A percentile compares a stretch with the other conserved stretches of the same genome.
These are phyloP conservation scores for Tapirus terrestris DNA, from an alignment of 2,113 vertebrate species.

Conservation along the genomic window DNA sequence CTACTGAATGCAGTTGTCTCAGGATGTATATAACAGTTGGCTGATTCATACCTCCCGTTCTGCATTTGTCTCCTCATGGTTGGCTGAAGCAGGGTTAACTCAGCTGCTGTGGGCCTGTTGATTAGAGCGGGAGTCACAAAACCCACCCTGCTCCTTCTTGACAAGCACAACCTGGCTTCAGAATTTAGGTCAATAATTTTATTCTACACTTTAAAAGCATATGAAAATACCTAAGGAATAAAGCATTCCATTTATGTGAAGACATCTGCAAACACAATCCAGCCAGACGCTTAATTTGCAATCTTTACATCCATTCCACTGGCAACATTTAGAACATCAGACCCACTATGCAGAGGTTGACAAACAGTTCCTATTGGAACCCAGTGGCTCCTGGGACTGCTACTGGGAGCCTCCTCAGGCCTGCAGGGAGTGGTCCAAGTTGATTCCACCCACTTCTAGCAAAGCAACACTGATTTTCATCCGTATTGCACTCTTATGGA, in stretches of 20 bases:
- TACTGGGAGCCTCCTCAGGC: no score
- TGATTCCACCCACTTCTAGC: no score
- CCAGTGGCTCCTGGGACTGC: neutral
- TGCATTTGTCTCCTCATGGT: neutral
- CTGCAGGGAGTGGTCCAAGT: no score
- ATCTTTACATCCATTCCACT: no score
- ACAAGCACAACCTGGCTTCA: neutral
- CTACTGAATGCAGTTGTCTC: accelerated
- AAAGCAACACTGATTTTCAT: neutral
- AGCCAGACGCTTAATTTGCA: neutral
- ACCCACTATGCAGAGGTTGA: accelerated
- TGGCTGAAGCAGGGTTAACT: neutral
- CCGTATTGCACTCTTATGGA: neutral
- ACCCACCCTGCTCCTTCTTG: accelerated
- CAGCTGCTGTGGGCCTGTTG: no score
- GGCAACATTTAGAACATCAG: neutral
- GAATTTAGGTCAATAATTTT: neutral
- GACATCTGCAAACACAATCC: neutral
- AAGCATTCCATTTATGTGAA: neutral
- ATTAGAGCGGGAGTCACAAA: neutral
- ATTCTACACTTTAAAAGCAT: neutral
- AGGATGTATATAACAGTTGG: neutral
- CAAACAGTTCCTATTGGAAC: neutral
- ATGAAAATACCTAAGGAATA: neutral
- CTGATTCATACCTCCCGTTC: neutral